Evolutionary conservation across 2,113 vertebrate species (phyloP).

Genomic region (Rostratula benghalensis): DNA sequence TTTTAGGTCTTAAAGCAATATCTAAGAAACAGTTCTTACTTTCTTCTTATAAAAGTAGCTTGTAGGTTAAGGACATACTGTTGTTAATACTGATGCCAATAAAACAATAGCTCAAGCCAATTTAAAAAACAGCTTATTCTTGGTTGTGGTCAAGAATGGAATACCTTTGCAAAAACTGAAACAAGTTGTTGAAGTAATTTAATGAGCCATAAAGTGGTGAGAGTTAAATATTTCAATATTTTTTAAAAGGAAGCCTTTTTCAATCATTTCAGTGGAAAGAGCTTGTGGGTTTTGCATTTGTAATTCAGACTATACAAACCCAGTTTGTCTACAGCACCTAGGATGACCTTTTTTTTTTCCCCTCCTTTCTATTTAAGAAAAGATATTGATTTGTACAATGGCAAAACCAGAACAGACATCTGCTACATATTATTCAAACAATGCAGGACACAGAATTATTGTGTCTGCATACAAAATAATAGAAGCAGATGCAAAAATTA

Average conservation of each 20-base stretch:
- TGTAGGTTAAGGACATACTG: background rate
- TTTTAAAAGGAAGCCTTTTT: background rate
- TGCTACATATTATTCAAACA: constrained; percentile 15
- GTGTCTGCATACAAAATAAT: constrained; percentile 19
- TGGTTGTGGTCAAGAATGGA: background rate
- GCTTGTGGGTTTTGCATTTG: background rate
- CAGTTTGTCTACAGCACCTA: background rate
- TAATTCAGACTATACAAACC: constrained; percentile 10
- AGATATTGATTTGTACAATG: constrained; percentile 1
- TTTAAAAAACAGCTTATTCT: background rate
- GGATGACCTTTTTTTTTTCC: background rate
- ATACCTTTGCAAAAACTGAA: background rate
- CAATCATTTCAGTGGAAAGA: background rate
- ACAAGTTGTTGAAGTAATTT: background rate
- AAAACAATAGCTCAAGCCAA: background rate
- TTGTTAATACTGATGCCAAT: background rate
- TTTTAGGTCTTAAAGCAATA: background rate
- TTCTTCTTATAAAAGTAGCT: background rate
- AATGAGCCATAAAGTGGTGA: background rate
- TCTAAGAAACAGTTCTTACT: background rate
- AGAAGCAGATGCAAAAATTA: background rate
- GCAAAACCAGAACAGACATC: constrained; percentile 16
- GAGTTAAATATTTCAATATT: background rate
- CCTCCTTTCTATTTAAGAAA: background rate
- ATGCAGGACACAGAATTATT: background rate